These are phyloP conservation scores for Diphyllodes magnificus DNA, from an alignment of 2,113 vertebrate genomes.

Conservation along the genomic window DNA sequence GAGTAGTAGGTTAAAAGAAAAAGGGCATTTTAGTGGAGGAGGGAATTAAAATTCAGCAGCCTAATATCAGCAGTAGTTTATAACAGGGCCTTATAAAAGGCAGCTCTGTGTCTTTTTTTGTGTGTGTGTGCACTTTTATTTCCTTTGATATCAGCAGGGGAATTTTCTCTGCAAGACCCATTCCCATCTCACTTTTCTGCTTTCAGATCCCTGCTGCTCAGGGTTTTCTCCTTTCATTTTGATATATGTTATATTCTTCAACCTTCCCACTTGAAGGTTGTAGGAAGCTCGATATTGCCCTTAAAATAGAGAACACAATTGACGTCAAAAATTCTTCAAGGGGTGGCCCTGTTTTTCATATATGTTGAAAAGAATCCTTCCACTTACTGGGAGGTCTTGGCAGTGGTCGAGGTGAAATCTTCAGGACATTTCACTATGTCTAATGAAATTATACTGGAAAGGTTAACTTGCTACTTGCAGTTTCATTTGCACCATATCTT, in stretches of 20 bases:
- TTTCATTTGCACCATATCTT: neutral
- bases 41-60: slow-evolving; percentile 54
- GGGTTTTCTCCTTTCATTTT: slow-evolving; percentile 63
- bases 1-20: slow-evolving; percentile 48
- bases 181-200: slow-evolving; percentile 64
- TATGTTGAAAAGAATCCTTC: slow-evolving; percentile 36
- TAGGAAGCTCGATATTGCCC: slow-evolving; percentile 52
- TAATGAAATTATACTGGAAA: neutral
- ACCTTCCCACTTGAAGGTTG: slow-evolving; percentile 55
- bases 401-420: neutral
- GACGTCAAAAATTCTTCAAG: slow-evolving; percentile 23
- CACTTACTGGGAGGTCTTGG: neutral
- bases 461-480: neutral
- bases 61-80: slow-evolving; percentile 53
- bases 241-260: slow-evolving; percentile 55
- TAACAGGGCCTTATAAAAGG: slow-evolving; percentile 46
- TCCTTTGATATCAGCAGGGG: slow-evolving; percentile 68
- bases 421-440: neutral
- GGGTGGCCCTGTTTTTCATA: slow-evolving; percentile 29
- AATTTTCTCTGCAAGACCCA: slow-evolving; percentile 65
- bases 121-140: slow-evolving; percentile 58
- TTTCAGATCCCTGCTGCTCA: slow-evolving; percentile 65
- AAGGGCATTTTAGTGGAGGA: slow-evolving; percentile 38
- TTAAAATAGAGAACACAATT: slow-evolving; percentile 47
- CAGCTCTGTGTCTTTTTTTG: slow-evolving; percentile 49